Base-by-base conservation (phyloP, 1,140 invertebrate genomes). In the Meloidogyne floridensis region DNA sequence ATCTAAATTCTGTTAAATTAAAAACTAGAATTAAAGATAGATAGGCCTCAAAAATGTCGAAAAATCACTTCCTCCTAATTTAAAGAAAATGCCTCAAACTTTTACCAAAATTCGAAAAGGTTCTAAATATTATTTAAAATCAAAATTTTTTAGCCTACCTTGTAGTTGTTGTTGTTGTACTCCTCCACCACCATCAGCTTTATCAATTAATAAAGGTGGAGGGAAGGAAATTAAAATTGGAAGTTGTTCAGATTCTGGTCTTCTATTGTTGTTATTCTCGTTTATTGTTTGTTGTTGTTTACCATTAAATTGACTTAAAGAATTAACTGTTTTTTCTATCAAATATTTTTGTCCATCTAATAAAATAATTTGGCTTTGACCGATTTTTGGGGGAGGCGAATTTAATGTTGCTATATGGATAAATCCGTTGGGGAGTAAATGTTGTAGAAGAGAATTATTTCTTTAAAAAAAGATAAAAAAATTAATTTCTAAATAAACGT, bases 331-430 rank as follows among this genome's bases (percentile, higher is more conserved):
- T 20, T 71, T 20, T 47, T 79, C 77, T 11, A 79, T 18, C 59
- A 71, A 69, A 47, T 79, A 79, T n/a, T 13, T 32, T 47, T 72
- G 65, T 51, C 72, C 72, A 53, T 72, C 59, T 69, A 79, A 32
- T 32, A 32, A 51, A 47, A 79, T 51, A 15, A 79, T 54, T n/a
- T 69, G 20, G 4, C 54, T 72, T 42, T 79, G 1, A 6, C 18
- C 18, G 6, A 51, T 74, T 74, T 18, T 47, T 54, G 4, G n/a
- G n/a, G 77, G 77, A 13, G 65, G 59, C 2, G 18, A 32, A 69
- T 71, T 51, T 69, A 79, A 51, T 42, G 77, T 79, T 69, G 77
- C 77, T 18, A 79, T 53, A n/a, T 79, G 65, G 7, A 42, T 10
- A 79, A 69, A 79, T 11, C 59, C 59, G 10, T 69, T 69, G 11